Base-by-base conservation (phyloP, 2,888 invertebrate species). In the Heliconius sara region DNA sequence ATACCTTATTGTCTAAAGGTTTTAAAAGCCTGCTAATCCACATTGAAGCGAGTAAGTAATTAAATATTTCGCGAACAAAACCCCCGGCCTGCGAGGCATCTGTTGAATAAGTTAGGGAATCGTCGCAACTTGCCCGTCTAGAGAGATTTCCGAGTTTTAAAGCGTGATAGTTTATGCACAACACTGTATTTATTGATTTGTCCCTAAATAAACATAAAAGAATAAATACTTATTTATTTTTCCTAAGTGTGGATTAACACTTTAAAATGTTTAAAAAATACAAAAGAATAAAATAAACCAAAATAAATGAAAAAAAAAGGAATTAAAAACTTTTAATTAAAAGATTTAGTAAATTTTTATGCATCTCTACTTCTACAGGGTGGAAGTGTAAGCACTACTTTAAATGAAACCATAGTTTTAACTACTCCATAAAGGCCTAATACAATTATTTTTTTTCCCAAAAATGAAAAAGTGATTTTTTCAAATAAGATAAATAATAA, bases 11-110 rank as follows among this genome's bases (percentile, higher is more conserved):
- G 63, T 47, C 19, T 47, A 30, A 70, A 68, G 77, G 34, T 75
- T 66, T 75, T 27, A 27, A 47, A 63, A 52, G 30, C 34, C 68
- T 73, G 79, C 63, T 66, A 72, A 77, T 73, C 43, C 70, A 73
- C 68, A 75, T 75, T 74, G 77, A 74, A 80, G 80, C 78, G 52
- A 71, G 76, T n/a, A 52, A 74, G 80, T 82, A 79, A 82, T 82
- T 82, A 79, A 82, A 80, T 82, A 82, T 80, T 82, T 82, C 77
- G 67, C 43, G 34, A 27, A 77, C 80, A 74, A 81, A 81, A 81
- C 34, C 76, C 79, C 60, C 73, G 57, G 63, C 71, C 77, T 60
- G 68, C 47, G 75, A 75, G 73, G 74, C n/a, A 75, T 68, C 47
- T 47, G 78, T 10, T 82, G 77, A 81, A 82, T 82, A 82, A 82